A percentile compares a stretch with the other conserved stretches of the same genome.
phyloP scores from a whole-genome alignment of 2,888 invertebrate species.

The Rhogogaster chlorosoma region DNA sequence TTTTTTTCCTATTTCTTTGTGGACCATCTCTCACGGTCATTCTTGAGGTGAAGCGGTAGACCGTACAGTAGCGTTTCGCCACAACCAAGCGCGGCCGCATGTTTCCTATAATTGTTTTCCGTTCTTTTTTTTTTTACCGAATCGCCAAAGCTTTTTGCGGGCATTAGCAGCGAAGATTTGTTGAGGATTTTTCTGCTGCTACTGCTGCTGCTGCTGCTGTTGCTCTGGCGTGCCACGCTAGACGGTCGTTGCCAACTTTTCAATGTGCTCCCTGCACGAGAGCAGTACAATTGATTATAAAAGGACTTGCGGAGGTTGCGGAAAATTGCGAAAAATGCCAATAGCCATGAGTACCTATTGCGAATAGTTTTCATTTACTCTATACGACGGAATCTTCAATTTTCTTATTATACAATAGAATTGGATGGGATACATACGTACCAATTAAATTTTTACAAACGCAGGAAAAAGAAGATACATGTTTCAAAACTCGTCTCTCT shows the following conservation, averaged over 20 bases:
- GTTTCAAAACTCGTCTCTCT: neutral
- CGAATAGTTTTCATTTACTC: constrained; percentile 28
- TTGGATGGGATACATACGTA: neutral
- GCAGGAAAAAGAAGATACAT: neutral
- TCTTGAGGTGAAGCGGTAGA: constrained; percentile 10
- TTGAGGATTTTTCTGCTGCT: constrained; percentile 40
- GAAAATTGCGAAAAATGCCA: constrained; percentile 46
- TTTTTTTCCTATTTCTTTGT: neutral
- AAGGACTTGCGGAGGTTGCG: constrained; percentile 13
- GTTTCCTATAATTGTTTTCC: constrained; percentile 42
- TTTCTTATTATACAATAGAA: neutral
- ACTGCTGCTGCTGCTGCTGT: neutral
- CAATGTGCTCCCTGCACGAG: constrained; percentile 40
- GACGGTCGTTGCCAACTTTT: constrained; percentile 46
- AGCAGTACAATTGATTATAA: constrained; percentile 35
- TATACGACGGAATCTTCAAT: neutral
- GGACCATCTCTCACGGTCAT: constrained; percentile 29
- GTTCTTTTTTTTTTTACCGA: neutral
- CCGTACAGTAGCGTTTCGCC: neutral
- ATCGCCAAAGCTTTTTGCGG: constrained; percentile 25
- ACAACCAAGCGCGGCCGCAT: neutral
- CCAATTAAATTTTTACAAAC: neutral
- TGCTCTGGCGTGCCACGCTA: constrained; percentile 36
- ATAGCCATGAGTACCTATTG: constrained; percentile 15
- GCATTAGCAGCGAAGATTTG: constrained; percentile 48